These are phyloP conservation scores for Amblyopsis rosae DNA, from an alignment of 2,113 vertebrate species.

Conservation along the genomic window DNA sequence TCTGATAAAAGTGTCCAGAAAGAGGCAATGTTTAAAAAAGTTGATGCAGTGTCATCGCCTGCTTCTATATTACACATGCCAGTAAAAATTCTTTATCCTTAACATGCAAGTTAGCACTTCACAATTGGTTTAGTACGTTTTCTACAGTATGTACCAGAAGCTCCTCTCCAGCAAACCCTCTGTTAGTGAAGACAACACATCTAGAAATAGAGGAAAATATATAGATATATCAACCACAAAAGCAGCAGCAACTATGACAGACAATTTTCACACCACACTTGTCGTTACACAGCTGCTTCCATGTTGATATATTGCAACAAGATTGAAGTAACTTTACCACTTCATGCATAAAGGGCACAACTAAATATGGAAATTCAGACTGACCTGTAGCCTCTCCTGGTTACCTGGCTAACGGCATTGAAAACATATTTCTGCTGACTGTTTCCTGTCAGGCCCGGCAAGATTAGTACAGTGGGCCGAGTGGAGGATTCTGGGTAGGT, in stretches of 20 bases:
- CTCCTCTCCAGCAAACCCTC: slow-evolving; percentile 80
- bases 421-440: slow-evolving; percentile 80
- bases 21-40: slow-evolving; percentile 4
- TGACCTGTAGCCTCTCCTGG: slow-evolving; percentile 79
- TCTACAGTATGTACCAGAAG: slow-evolving; percentile 68
- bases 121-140: too few species aligned
- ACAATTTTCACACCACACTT: background rate
- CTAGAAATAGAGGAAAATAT: slow-evolving; percentile 55
- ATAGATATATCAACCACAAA: background rate
- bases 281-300: too few species aligned
- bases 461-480: slow-evolving; percentile 79
- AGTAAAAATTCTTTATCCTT: background rate
- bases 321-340: background rate
- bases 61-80: background rate
- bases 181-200: slow-evolving; percentile 84
- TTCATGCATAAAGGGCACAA: background rate
- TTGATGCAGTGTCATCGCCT: background rate
- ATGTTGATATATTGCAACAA: background rate
- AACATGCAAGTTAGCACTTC: too few species aligned
- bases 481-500: slow-evolving; percentile 61
- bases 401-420: slow-evolving; percentile 73
- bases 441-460: slow-evolving; percentile 83
- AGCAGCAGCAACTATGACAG: background rate
- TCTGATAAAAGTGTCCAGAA: slow-evolving; percentile 62
- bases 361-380: background rate